Conservation (phyloP, 2,888 invertebrate species). For the Pelosia muscerda region DNA sequence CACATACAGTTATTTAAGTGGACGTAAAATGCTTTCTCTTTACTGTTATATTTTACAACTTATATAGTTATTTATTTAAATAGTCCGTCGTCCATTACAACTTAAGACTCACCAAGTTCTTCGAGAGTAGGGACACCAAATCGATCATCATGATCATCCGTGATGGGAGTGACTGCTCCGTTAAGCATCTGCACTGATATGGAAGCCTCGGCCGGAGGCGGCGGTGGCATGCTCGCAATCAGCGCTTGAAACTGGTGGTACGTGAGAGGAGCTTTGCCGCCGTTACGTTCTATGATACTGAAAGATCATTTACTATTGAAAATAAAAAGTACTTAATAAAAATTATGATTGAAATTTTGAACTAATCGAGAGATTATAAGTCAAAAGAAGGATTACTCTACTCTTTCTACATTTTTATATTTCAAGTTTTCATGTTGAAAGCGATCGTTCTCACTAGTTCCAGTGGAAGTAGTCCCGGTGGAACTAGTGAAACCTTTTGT, state of each 20-base stretch:
- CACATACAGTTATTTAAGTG: too few relatives aligned
- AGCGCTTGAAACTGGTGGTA: slow-evolving; percentile 95
- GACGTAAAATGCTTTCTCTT: too few relatives aligned
- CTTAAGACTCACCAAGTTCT: slow-evolving; percentile 89
- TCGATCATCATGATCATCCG: slow-evolving; percentile 92
- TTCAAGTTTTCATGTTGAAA: too few relatives aligned
- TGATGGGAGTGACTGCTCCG: slow-evolving; percentile 89
- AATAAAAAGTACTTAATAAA: background rate
- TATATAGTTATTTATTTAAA: too few relatives aligned
- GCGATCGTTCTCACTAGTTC: too few relatives aligned
- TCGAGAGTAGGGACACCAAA: slow-evolving; percentile 95
- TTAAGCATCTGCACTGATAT: slow-evolving; percentile 86
- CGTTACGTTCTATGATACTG: slow-evolving; percentile 93
- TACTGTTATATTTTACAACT: too few relatives aligned
- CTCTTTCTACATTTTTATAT: too few relatives aligned
- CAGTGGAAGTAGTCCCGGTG: too few relatives aligned
- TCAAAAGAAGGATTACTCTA: too few relatives aligned
- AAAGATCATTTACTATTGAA: slow-evolving; percentile 31
- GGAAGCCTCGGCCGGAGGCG: slow-evolving; percentile 88
- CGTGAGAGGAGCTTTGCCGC: slow-evolving; percentile 93
- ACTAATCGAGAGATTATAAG: too few relatives aligned
- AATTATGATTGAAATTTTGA: too few relatives aligned
- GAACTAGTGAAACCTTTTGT: too few relatives aligned
- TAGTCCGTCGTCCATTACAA: background rate
- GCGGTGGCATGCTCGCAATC: slow-evolving; percentile 91